Conservation (phyloP, 1,140 invertebrate species). For the Bombus picipes region DNA sequence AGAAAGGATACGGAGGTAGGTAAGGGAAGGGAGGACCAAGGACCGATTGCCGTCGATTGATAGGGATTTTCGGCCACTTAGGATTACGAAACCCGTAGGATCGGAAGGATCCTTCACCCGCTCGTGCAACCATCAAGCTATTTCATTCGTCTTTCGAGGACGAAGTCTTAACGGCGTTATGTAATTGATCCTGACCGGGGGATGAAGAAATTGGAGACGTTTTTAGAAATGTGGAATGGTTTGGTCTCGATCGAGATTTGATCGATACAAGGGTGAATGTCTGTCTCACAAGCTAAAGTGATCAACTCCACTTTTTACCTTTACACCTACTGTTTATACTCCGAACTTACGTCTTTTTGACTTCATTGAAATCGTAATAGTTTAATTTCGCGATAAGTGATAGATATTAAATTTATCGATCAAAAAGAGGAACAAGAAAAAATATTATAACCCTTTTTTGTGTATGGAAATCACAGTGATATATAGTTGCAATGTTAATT, state of each 20-base stretch:
- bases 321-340: too few species aligned
- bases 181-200: neutral
- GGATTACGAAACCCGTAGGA: neutral
- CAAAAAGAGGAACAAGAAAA: too few species aligned
- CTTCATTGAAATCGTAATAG: too few species aligned
- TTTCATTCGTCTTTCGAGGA: neutral
- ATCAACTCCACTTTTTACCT: too few species aligned
- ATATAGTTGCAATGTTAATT: too few species aligned
- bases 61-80: slow-evolving; percentile 41
- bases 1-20: slow-evolving; percentile 18
- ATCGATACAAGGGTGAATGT: neutral
- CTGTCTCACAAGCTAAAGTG: too few species aligned
- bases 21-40: neutral
- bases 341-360: too few species aligned
- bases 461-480: too few species aligned
- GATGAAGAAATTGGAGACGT: neutral
- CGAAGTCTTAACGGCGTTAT: neutral
- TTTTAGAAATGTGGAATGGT: neutral
- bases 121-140: slow-evolving; percentile 1
- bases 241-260: neutral
- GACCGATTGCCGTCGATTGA: slow-evolving; percentile 42
- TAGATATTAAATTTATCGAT: too few species aligned
- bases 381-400: too few species aligned
- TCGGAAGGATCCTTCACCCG: neutral
- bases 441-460: too few species aligned